Evolutionary conservation across 1,140 invertebrate genomes (phyloP), one percentile per base, ranked within the genome.

Genomic region (Drosophila novamexicana): DNA sequence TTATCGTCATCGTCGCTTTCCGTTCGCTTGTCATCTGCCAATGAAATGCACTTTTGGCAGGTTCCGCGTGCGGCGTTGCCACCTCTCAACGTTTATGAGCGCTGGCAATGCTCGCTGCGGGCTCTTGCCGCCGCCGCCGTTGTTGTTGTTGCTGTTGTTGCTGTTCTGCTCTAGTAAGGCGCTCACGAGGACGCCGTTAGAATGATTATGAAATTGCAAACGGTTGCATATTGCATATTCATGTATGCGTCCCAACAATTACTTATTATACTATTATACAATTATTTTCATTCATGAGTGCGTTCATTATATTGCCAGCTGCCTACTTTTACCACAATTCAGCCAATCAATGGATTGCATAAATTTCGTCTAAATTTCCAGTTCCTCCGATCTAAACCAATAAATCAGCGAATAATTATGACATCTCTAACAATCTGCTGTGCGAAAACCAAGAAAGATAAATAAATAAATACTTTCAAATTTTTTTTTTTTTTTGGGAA

Each of bases 151-250:
- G 37, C 18, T 14, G 14, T 37, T 67, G 67, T 45, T 77, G 61
- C 57, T 76, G 80, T 88, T 79, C 68, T 89, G 83, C 84, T 88
- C 83, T 80, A 89, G 74, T 88, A 88, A 88, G 69, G 67, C 49
- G 32, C 14, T 59, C 40, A 59, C 47, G 50, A 52, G 47, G 63
- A 44, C 42, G 64, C 83, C 80, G 83, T 88, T 86, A 86, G 79
- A 82, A 70, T 76, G 63, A 82, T 86, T 81, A 86, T 65, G 75
- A 86, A 86, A 86, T 67, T 80, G 80, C 84, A 76, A 65, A 74
- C 32, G 53, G 69, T 42, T 54, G 59, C 75, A 66, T 67, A 56
- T 71, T 66, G 65, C 67, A 79, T 79, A 75, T 85, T 63, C 58
- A 75, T 81, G 32, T 47, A 12, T 56, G 50, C 59, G 44, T 44